phyloP scores from a whole-genome alignment of 2,888 invertebrate genomes.

The Synanthedon vespiformis region DNA sequence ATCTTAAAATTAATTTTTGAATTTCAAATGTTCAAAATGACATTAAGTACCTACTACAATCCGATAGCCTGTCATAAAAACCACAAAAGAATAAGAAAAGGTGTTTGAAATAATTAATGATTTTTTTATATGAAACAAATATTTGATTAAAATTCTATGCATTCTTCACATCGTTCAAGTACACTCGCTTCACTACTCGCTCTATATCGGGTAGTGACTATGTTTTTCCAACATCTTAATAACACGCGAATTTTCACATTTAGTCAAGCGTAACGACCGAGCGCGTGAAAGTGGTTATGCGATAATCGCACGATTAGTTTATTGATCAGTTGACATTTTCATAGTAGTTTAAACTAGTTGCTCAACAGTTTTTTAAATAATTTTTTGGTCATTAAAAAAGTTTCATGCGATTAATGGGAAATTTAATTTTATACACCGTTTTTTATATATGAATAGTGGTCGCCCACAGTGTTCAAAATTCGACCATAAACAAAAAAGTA shows the following conservation, averaged over 20 bases:
- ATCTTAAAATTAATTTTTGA: too few relatives aligned
- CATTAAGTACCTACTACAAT: neutral
- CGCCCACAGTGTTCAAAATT: too few relatives aligned
- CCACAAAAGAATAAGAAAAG: too few relatives aligned
- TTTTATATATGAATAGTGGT: too few relatives aligned
- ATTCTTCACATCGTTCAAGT: neutral
- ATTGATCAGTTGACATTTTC: neutral
- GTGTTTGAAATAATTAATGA: too few relatives aligned
- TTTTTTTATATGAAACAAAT: neutral
- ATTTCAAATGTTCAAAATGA: too few relatives aligned
- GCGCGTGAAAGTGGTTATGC: neutral
- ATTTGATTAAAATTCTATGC: neutral
- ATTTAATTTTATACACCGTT: too few relatives aligned
- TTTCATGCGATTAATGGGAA: too few relatives aligned
- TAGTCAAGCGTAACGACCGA: neutral
- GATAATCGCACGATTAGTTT: neutral
- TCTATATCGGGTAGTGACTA: neutral
- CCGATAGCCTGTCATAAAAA: neutral
- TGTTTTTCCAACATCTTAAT: neutral
- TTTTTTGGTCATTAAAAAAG: too few relatives aligned
- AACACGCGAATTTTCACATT: neutral
- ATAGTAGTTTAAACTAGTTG: too few relatives aligned
- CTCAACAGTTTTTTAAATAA: too few relatives aligned
- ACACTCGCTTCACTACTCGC: neutral
- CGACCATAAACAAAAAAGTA: too few relatives aligned